A percentile compares a stretch with the other conserved stretches of the same genome.
Conservation (phyloP, 2,797 vertebrate species). For the Vultur gryphus region DNA sequence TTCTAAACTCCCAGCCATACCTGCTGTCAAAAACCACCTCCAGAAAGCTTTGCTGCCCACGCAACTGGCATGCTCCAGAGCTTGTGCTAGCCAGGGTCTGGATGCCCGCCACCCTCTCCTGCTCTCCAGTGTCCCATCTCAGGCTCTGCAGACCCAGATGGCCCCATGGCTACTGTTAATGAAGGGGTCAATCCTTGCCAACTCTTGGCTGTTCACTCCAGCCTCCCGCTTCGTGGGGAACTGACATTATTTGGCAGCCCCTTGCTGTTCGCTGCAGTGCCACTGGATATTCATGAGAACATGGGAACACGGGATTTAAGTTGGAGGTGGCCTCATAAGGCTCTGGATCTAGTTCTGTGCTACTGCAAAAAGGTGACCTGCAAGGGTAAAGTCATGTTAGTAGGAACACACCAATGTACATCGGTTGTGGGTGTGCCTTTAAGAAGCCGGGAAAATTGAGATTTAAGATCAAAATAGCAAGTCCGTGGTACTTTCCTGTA, state of each 20-base stretch:
- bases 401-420: background rate
- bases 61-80: background rate
- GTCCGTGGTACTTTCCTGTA: background rate
- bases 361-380: background rate
- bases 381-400: background rate
- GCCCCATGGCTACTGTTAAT: background rate
- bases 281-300: background rate
- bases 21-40: background rate
- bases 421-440: background rate
- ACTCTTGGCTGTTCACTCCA: background rate
- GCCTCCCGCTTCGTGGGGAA: background rate
- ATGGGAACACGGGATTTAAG: background rate
- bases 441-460: background rate
- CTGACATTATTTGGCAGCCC: background rate
- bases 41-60: background rate
- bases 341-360: background rate
- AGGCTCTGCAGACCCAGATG: background rate
- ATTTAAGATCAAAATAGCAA: conserved; percentile 18
- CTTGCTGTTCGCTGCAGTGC: background rate
- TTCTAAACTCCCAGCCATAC: background rate
- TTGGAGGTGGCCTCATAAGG: background rate
- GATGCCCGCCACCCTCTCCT: background rate
- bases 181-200: background rate
- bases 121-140: background rate
- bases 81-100: accelerated